Evolutionary conservation across 2,113 vertebrate genomes (phyloP), one percentile per base, ranked within the genome.

Genomic region (Nyctibius bracteatus): DNA sequence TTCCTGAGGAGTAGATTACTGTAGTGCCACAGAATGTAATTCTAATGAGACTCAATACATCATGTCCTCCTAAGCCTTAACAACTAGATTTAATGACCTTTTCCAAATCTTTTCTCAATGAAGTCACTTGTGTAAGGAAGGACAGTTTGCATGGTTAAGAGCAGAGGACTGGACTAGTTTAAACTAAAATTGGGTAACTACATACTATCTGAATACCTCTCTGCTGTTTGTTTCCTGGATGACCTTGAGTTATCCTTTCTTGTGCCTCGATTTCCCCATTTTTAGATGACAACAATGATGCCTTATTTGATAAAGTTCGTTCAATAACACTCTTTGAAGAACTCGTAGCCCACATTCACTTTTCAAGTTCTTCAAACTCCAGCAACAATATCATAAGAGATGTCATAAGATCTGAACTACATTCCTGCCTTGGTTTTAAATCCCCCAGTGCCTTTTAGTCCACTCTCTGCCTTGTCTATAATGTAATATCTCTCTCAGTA

Each of bases 41-140:
- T 46, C 22, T 43, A 74, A 49, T 68, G 10, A 65, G 62, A 33
- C 12, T 39, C 4, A 0, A 3, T 61, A 6, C 2, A 0, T 49
- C 20, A 17, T 41, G 23, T 37, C 5, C 12, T 52, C 35, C 12
- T 39, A 59, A 86, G 33, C 10, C 3, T 70, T 74, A 86, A 28
- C 24, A 77, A 24, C 10, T 74, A 16, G 33, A 5, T 37, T 67
- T 63, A 43, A 65, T n/a, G 17, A 61, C 5, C 0, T 46, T 82
- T 85, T 61, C 51, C 52, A 72, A 43, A 61, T 22, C 18, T 28
- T 63, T 80, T 63, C 20, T 67, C 12, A 37, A 11, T 31, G 8
- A 70, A 68, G 24, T n/a, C 33, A 41, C 1, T 0, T 23, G 0
- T 13, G 3, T 66, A 54, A 58, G 14, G 20, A 71, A 54, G 4